These are phyloP conservation scores for Cacajao melanocephalus DNA, from an alignment of 2,797 vertebrate species.

Conservation along the genomic window DNA sequence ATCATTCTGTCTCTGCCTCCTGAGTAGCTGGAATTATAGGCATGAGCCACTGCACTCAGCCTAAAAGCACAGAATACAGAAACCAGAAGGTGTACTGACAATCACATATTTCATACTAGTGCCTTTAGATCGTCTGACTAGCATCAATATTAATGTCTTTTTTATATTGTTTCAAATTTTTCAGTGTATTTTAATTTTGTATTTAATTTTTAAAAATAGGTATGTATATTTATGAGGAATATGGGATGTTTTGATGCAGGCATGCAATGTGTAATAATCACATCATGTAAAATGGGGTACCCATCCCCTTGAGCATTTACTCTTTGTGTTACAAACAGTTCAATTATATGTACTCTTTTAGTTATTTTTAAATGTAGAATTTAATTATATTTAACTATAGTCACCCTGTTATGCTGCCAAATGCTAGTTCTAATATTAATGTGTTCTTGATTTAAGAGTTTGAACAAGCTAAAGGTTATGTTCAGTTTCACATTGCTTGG, in stretches of 20 bases:
- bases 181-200: not conserved
- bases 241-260: not conserved
- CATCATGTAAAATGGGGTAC: not conserved
- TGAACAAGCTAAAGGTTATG: not conserved
- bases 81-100: not conserved
- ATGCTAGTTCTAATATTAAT: not conserved
- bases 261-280: not conserved
- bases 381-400: not conserved
- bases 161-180: not conserved
- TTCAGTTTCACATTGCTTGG: not conserved
- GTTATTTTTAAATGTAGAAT: not conserved
- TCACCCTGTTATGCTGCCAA: not conserved
- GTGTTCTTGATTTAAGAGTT: not conserved
- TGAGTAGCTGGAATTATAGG: not conserved
- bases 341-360: not conserved
- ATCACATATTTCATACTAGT: not conserved
- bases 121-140: not conserved
- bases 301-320: not conserved
- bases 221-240: not conserved
- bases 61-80: not conserved
- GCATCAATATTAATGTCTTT: not conserved
- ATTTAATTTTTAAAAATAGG: not conserved
- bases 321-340: not conserved
- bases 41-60: not conserved
- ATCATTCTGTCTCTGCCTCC: not conserved